Evolutionary conservation across 2,797 vertebrate genomes (phyloP).

Genomic region (Pempheris klunzingeri): DNA sequence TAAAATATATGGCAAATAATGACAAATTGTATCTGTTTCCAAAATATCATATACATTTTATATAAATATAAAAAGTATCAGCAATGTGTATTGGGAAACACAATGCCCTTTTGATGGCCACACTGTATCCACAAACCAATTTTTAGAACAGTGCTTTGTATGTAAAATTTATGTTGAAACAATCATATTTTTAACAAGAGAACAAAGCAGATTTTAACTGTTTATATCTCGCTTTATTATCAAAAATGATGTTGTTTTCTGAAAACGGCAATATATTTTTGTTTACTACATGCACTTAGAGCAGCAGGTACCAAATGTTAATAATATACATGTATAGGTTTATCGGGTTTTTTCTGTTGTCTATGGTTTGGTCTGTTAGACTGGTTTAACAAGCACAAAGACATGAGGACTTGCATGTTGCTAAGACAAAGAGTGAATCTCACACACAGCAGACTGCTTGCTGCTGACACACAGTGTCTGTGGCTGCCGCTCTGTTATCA

Average conservation of each 20-base stretch:
- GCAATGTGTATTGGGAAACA: neutral
- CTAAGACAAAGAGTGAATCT: constrained; percentile 50
- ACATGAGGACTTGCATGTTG: constrained; percentile 42
- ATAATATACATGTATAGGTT: neutral
- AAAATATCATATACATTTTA: too few relatives aligned
- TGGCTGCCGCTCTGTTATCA: constrained; percentile 75
- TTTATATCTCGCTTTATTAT: neutral
- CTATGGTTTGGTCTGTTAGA: constrained; percentile 1
- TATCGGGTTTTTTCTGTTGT: neutral
- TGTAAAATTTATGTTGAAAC: neutral
- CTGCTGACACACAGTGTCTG: constrained; percentile 66
- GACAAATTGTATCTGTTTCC: neutral
- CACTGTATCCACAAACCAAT: neutral
- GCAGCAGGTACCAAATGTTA: neutral
- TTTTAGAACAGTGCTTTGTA: neutral
- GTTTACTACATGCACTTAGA: neutral
- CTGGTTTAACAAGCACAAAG: constrained; percentile 4
- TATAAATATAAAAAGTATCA: too few relatives aligned
- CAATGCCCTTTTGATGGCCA: neutral
- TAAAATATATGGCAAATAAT: neutral
- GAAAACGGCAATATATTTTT: neutral
- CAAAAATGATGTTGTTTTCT: neutral
- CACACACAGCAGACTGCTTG: constrained; percentile 35
- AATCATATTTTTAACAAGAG: neutral
- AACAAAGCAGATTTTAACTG: neutral